A percentile compares a stretch with the other conserved stretches of the same genome.
Evolutionary conservation across 2,113 vertebrate species (phyloP).

Genomic region (Eulemur rufifrons): DNA sequence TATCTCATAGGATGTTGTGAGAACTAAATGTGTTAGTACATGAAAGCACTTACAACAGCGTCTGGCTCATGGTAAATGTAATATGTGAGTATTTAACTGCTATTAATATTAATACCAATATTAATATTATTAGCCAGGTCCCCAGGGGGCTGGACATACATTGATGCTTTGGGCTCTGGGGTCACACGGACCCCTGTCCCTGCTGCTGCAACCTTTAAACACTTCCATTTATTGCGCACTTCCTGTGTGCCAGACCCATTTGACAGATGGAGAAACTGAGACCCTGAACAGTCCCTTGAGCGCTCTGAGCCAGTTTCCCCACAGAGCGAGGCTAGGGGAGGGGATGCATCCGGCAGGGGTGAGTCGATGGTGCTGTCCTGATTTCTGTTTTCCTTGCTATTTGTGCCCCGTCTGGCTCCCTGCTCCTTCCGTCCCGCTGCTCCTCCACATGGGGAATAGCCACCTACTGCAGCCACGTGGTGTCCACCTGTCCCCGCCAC

Average conservation of each 20-base stretch:
- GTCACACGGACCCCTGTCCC: background rate
- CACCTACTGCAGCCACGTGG: accelerated
- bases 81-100: too few species aligned
- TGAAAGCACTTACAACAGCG: background rate
- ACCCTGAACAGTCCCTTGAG: background rate
- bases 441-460: accelerated
- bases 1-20: background rate
- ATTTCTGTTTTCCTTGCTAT: too few species aligned
- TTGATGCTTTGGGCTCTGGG: background rate
- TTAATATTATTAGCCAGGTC: background rate
- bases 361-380: too few species aligned
- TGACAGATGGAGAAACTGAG: background rate
- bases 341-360: accelerated
- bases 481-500: accelerated
- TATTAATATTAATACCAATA: too few species aligned
- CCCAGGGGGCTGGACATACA: background rate
- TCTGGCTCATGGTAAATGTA: background rate
- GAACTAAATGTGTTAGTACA: background rate
- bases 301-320: background rate
- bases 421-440: background rate
- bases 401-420: background rate
- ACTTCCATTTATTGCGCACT: background rate
- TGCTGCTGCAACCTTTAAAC: accelerated
- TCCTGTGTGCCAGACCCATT: background rate
- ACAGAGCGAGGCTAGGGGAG: background rate